These are phyloP conservation scores for Drosophila rubida DNA, from an alignment of 2,888 invertebrate genomes.

Conservation along the genomic window DNA sequence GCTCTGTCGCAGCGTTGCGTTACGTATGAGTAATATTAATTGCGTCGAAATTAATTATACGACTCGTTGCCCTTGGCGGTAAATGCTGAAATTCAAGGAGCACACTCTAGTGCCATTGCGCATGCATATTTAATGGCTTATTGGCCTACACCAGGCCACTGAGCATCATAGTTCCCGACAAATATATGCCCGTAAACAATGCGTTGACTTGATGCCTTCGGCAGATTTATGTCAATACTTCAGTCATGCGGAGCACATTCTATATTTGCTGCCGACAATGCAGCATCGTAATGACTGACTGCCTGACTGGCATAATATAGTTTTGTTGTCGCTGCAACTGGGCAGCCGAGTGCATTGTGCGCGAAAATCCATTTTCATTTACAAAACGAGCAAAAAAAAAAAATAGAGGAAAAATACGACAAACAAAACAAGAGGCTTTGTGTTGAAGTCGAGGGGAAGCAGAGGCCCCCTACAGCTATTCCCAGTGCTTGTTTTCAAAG, in stretches of 20 bases:
- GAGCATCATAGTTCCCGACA: constrained; percentile 11
- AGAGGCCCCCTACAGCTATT: not conserved
- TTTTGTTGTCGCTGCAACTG: constrained; percentile 1
- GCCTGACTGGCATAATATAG: not conserved
- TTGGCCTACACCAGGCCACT: constrained; percentile 3
- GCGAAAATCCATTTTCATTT: constrained; percentile 66
- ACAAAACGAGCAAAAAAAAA: constrained; percentile 29
- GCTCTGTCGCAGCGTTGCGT: constrained; percentile 21
- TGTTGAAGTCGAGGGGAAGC: constrained; percentile 24
- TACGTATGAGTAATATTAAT: constrained; percentile 64
- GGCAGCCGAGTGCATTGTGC: constrained; percentile 55
- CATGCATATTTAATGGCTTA: constrained; percentile 15
- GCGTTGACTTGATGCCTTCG: constrained; percentile 14
- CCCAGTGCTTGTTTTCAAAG: constrained; percentile 10
- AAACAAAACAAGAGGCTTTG: constrained; percentile 51
- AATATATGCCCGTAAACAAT: constrained; percentile 14
- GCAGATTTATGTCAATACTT: constrained; percentile 20
- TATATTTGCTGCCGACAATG: constrained; percentile 4
- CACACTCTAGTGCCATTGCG: not conserved
- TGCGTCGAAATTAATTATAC: constrained; percentile 73
- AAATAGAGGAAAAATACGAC: constrained; percentile 16
- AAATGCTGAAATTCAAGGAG: constrained; percentile 26
- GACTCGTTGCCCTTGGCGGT: constrained; percentile 49
- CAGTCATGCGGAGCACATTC: constrained; percentile 11
- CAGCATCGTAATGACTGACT: constrained; percentile 4